These are phyloP conservation scores for Polietes domitor DNA, from an alignment of 2,888 invertebrate species.

Conservation along the genomic window DNA sequence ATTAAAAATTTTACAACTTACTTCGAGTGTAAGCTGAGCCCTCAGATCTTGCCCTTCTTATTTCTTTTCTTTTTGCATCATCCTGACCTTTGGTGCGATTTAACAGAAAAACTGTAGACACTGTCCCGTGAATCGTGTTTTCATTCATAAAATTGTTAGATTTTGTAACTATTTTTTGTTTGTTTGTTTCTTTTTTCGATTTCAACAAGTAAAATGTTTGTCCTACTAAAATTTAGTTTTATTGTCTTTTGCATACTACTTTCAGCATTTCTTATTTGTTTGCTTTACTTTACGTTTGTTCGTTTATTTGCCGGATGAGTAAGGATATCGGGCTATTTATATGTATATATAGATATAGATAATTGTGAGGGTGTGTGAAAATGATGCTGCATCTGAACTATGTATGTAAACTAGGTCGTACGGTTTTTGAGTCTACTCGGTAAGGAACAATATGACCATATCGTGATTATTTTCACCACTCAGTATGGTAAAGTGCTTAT, in stretches of 20 bases:
- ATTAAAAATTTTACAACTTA: too few relatives aligned
- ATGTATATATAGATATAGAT: background rate
- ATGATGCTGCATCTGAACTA: background rate
- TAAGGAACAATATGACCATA: constrained; percentile 69
- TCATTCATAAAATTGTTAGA: background rate
- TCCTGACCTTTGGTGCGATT: too few relatives aligned
- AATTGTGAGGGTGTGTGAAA: background rate
- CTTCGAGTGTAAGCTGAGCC: too few relatives aligned
- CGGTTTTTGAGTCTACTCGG: too few relatives aligned
- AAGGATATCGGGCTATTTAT: background rate
- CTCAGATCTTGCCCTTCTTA: too few relatives aligned
- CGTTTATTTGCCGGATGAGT: background rate
- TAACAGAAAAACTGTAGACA: background rate
- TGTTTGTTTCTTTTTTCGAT: background rate
- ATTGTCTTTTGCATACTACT: constrained; percentile 35
- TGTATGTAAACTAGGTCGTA: too few relatives aligned
- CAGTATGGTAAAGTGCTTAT: constrained; percentile 67
- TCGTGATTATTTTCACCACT: constrained; percentile 66
- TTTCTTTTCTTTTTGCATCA: too few relatives aligned
- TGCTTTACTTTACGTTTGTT: background rate
- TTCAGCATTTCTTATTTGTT: background rate
- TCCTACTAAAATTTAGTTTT: constrained; percentile 30
- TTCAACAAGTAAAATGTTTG: constrained; percentile 13
- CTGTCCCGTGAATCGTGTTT: background rate
- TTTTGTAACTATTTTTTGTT: background rate